These are phyloP conservation scores for Leucoptera coffeella DNA, from an alignment of 2,888 invertebrate species.

Conservation along the genomic window DNA sequence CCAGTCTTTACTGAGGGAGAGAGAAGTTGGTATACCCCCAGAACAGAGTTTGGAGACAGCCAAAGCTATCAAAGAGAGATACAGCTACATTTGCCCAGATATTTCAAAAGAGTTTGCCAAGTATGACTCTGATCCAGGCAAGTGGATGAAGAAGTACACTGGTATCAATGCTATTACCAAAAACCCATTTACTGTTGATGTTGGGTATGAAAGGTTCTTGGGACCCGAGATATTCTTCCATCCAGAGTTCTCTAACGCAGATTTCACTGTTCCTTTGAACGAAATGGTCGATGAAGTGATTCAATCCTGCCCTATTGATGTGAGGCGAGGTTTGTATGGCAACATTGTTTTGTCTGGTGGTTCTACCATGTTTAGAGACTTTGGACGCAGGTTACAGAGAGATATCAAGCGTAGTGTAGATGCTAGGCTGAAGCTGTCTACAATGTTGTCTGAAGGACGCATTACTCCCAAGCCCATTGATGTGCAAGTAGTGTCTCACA, in stretches of 20 bases:
- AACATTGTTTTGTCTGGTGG: slow-evolving; percentile 98
- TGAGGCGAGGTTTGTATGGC: slow-evolving; percentile 92
- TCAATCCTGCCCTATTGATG: slow-evolving; percentile 99
- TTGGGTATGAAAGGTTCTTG: slow-evolving; percentile 94
- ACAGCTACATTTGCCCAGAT: slow-evolving; percentile 96
- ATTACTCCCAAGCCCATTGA: slow-evolving; percentile 98
- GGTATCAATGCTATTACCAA: slow-evolving; percentile 90
- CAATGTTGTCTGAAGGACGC: slow-evolving; percentile 83
- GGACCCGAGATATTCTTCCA: slow-evolving; percentile 99
- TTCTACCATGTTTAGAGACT: slow-evolving; percentile 99
- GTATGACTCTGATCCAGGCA: slow-evolving; percentile 90
- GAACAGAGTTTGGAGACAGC: slow-evolving; percentile 99
- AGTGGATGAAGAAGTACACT: slow-evolving; percentile 95
- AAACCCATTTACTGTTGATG: slow-evolving; percentile 86
- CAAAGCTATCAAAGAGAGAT: slow-evolving; percentile 95
- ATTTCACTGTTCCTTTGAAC: slow-evolving; percentile 94
- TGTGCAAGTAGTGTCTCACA: slow-evolving; percentile 96
- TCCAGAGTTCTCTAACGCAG: slow-evolving; percentile 99
- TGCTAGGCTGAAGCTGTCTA: slow-evolving; percentile 85
- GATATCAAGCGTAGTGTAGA: slow-evolving; percentile 96
- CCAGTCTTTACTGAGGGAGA: slow-evolving; percentile 90
- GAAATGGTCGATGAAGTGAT: slow-evolving; percentile 99
- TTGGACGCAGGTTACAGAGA: slow-evolving; percentile 90
- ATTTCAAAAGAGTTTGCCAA: slow-evolving; percentile 99
- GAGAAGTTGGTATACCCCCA: slow-evolving; percentile 96